A percentile compares a stretch with the other conserved stretches of the same genome.
Evolutionary conservation across 2,797 vertebrate genomes (phyloP).

Genomic region (Brachymystax lenok): DNA sequence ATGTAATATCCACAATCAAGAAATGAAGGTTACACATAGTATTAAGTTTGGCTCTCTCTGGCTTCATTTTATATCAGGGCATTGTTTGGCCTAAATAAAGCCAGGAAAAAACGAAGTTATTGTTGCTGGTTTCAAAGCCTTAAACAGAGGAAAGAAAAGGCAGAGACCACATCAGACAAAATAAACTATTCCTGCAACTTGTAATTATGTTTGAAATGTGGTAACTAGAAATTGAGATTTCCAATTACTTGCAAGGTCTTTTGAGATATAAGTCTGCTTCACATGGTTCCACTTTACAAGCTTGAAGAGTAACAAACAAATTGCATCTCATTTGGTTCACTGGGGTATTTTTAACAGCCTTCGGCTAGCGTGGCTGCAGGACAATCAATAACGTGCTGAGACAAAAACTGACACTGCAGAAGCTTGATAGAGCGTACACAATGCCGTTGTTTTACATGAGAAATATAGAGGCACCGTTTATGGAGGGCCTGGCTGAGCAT

Average conservation of each 20-base stretch:
- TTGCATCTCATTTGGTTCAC: constrained; percentile 78
- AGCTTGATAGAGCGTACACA: constrained; percentile 32
- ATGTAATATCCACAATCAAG: neutral
- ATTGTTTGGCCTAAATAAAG: constrained; percentile 54
- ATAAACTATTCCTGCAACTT: constrained; percentile 69
- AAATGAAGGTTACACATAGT: neutral
- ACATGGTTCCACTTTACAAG: constrained; percentile 80
- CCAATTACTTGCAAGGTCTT: constrained; percentile 71
- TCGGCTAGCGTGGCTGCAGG: constrained; percentile 67
- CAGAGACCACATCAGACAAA: constrained; percentile 71
- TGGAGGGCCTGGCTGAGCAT: neutral
- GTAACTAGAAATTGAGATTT: constrained; percentile 73
- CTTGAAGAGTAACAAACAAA: constrained; percentile 82
- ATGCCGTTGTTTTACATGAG: neutral
- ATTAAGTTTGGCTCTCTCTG: constrained; percentile 18
- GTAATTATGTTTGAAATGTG: constrained; percentile 77
- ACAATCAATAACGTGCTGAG: constrained; percentile 71
- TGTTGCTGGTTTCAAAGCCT: constrained; percentile 55
- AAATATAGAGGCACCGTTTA: neutral
- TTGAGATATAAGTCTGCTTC: constrained; percentile 71
- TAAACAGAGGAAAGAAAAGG: constrained; percentile 48
- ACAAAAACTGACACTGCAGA: constrained; percentile 67
- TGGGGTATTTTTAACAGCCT: constrained; percentile 76
- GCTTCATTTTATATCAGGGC: constrained; percentile 53
- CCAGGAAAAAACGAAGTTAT: constrained; percentile 47